Percentiles rank a stretch among this genome's conserved stretches.
Conservation (phyloP, 2,888 invertebrate species). For the Pimpla rufipes region DNA sequence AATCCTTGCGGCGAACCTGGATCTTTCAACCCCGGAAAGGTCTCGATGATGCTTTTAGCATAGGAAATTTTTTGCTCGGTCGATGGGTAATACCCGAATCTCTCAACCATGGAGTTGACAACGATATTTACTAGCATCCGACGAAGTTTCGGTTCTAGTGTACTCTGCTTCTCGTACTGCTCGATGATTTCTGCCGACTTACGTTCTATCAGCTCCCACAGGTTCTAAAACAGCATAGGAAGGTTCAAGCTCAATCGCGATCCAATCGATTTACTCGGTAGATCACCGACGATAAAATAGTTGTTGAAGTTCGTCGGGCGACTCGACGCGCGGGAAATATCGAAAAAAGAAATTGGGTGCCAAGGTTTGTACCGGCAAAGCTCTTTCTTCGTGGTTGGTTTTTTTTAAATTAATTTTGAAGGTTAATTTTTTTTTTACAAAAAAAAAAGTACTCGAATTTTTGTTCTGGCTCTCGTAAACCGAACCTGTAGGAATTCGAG, state of each 20-base stretch:
- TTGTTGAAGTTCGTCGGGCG: not conserved
- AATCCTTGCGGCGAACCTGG: slow-evolving; percentile 46
- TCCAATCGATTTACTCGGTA: not conserved
- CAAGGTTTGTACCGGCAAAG: too few species aligned
- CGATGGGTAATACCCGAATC: slow-evolving; percentile 50
- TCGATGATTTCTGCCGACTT: slow-evolving; percentile 37
- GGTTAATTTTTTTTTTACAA: not conserved
- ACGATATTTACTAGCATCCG: slow-evolving; percentile 56
- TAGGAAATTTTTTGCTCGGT: slow-evolving; percentile 47
- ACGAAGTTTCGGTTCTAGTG: slow-evolving; percentile 23
- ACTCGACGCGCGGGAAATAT: not conserved
- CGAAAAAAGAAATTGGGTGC: not conserved
- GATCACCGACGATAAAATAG: too few species aligned
- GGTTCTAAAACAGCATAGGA: slow-evolving; percentile 42
- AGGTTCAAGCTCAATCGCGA: not conserved
- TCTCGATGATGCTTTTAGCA: slow-evolving; percentile 36
- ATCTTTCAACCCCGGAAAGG: slow-evolving; percentile 49
- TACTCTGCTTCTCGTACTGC: slow-evolving; percentile 36
- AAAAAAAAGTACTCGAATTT: too few species aligned
- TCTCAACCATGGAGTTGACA: slow-evolving; percentile 50
- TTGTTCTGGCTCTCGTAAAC: not conserved
- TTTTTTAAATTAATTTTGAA: too few species aligned
- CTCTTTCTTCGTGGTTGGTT: too few species aligned
- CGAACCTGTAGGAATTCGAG: not conserved
- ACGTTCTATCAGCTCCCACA: not conserved